A percentile compares a stretch with the other conserved stretches of the same genome.
phyloP scores from a whole-genome alignment of 2,888 invertebrate genomes.

The Troides oblongomaculatus region DNA sequence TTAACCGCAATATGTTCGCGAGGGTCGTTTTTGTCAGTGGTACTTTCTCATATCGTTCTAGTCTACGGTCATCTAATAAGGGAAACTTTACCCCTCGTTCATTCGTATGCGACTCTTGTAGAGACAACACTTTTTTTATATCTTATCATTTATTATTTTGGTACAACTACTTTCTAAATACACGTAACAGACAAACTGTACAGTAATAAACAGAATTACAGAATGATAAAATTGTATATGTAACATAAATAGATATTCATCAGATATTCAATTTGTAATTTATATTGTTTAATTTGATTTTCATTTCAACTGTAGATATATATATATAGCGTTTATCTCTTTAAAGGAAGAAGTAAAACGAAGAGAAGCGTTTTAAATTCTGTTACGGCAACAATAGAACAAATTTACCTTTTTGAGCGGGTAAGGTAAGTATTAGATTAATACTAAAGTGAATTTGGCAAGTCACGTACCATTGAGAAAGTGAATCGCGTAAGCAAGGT shows the following conservation, averaged over 20 bases:
- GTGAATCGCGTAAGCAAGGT: slow-evolving; percentile 53
- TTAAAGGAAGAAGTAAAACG: slow-evolving; percentile 6
- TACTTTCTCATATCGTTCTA: slow-evolving; percentile 68
- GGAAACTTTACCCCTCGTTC: slow-evolving; percentile 70
- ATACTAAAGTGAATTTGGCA: slow-evolving; percentile 58
- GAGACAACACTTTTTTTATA: slow-evolving; percentile 41
- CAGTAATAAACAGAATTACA: too few species aligned
- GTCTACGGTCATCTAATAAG: slow-evolving; percentile 73
- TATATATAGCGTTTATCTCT: neutral
- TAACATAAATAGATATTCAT: too few species aligned
- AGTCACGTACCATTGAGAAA: slow-evolving; percentile 60
- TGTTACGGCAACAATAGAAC: slow-evolving; percentile 30
- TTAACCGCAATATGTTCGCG: slow-evolving; percentile 70
- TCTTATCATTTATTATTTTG: slow-evolving; percentile 9
- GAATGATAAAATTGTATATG: too few species aligned
- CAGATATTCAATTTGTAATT: neutral
- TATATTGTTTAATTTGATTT: neutral
- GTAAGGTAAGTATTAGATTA: slow-evolving; percentile 53
- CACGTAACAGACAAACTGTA: too few species aligned
- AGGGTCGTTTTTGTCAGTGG: slow-evolving; percentile 67
- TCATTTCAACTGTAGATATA: neutral
- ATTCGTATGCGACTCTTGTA: slow-evolving; percentile 73
- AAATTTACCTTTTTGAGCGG: slow-evolving; percentile 36
- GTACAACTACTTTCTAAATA: neutral
- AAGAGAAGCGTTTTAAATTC: slow-evolving; percentile 26